Conservation (phyloP, 2,888 invertebrate species). For the Megaustenia siamemsis region DNA sequence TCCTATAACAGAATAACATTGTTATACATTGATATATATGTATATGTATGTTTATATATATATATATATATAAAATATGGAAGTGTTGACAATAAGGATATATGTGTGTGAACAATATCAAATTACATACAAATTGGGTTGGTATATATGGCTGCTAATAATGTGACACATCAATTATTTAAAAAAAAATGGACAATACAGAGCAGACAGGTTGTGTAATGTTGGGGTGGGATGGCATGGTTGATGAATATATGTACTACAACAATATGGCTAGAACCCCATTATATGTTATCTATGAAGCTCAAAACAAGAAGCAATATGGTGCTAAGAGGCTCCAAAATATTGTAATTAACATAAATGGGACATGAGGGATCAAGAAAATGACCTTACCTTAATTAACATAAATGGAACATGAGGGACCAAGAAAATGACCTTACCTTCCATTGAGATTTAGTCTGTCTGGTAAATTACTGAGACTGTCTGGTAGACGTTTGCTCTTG, state of each 20-base stretch:
- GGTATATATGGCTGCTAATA: neutral
- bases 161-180: neutral
- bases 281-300: conserved; percentile 21
- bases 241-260: neutral
- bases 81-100: neutral
- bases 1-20: too few species aligned
- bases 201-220: neutral
- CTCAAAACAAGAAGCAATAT: conserved; percentile 3
- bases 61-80: neutral
- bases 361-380: neutral
- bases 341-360: neutral
- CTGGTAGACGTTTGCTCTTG: conserved; percentile 96
- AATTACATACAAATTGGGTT: neutral
- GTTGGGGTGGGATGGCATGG: neutral
- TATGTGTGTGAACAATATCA: conserved; percentile 18
- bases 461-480: conserved; percentile 95
- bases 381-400: too few species aligned
- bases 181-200: conserved; percentile 2
- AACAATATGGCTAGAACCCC: neutral
- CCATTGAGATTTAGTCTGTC: conserved; percentile 91
- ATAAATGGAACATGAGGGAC: neutral
- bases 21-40: too few species aligned
- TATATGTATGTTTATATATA: too few species aligned
- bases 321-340: conserved; percentile 29
- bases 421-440: conserved; percentile 77